Evolutionary conservation across 2,888 invertebrate species (phyloP).

Genomic region (Chrysolina haemoptera): DNA sequence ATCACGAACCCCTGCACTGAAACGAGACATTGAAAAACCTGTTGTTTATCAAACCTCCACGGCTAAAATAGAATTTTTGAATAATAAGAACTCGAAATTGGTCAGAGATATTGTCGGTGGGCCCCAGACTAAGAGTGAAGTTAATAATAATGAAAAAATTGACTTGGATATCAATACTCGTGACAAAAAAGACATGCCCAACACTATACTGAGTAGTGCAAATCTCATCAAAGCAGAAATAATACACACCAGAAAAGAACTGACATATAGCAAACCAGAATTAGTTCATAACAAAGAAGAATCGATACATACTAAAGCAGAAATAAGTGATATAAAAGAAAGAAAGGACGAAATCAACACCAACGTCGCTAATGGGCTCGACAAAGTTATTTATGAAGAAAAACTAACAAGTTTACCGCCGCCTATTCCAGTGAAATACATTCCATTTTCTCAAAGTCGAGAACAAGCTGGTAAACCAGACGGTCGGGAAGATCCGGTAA

Average conservation of each 20-base stretch:
- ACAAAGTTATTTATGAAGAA: constrained; percentile 42
- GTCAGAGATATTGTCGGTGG: constrained; percentile 53
- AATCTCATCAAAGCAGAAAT: constrained; percentile 54
- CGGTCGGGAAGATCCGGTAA: constrained; percentile 88
- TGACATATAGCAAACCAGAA: neutral
- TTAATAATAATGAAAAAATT: constrained; percentile 46
- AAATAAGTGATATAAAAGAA: constrained; percentile 40
- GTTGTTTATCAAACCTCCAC: constrained; percentile 73
- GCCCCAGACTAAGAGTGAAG: constrained; percentile 49
- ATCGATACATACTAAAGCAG: constrained; percentile 36
- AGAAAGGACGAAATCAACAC: constrained; percentile 49
- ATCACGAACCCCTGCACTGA: constrained; percentile 76
- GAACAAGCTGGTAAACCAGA: constrained; percentile 90
- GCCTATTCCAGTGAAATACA: constrained; percentile 47
- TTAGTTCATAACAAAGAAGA: constrained; percentile 42
- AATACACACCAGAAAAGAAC: constrained; percentile 34
- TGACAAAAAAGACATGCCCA: constrained; percentile 37
- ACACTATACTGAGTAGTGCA: constrained; percentile 42
- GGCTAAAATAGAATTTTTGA: constrained; percentile 65
- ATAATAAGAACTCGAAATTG: constrained; percentile 62
- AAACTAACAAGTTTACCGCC: constrained; percentile 44
- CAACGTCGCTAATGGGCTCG: constrained; percentile 45
- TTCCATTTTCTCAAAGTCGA: constrained; percentile 72
- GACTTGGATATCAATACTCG: constrained; percentile 19
- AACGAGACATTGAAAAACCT: constrained; percentile 78